Percentiles rank a stretch among this genome's conserved stretches.
These are phyloP conservation scores for Patagioenas fasciata DNA, from an alignment of 2,113 vertebrate genomes.

Conservation along the genomic window DNA sequence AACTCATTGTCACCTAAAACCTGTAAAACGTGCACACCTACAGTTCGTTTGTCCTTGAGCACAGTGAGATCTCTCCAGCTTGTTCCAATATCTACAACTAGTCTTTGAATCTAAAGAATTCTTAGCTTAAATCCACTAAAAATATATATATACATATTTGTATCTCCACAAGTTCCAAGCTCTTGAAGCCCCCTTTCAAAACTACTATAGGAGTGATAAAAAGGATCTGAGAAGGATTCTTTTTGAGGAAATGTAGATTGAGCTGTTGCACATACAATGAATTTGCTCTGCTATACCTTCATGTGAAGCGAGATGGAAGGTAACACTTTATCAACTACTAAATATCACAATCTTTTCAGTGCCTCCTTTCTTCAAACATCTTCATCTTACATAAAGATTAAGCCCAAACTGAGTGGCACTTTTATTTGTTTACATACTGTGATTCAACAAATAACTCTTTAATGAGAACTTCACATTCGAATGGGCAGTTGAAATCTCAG, in stretches of 20 bases:
- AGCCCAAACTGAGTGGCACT: neutral
- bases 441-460: neutral
- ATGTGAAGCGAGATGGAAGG: neutral
- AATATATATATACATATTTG: no score
- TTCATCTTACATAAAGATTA: slow-evolving; percentile 5
- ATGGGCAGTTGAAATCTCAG: neutral
- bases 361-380: neutral
- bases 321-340: neutral
- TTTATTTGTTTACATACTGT: neutral
- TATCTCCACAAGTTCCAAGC: neutral
- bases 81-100: neutral
- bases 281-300: neutral
- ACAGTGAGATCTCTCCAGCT: neutral
- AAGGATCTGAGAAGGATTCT: neutral
- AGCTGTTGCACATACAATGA: neutral
- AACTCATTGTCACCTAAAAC: neutral
- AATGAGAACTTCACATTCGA: neutral
- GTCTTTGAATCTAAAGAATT: neutral
- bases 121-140: neutral
- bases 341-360: neutral
- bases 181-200: neutral
- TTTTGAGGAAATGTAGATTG: neutral
- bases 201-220: neutral
- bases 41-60: neutral
- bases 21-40: neutral